phyloP scores from a whole-genome alignment of 2,888 invertebrate species.

The Plagodis pulveraria region DNA sequence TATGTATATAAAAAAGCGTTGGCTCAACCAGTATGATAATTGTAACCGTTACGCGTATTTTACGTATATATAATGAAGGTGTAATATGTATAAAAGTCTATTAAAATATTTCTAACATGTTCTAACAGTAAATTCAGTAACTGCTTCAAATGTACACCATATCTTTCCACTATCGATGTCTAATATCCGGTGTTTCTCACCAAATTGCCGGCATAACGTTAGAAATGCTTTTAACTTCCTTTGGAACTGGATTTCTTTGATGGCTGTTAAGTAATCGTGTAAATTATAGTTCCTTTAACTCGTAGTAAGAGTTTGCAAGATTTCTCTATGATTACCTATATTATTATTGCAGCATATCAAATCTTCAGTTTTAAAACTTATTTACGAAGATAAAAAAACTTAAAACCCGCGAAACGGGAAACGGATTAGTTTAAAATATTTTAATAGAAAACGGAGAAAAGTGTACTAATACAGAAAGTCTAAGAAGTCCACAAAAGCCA shows the following conservation, averaged over 20 bases:
- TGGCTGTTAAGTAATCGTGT: slow-evolving; percentile 45
- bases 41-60: not conserved
- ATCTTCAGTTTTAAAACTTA: too few relatives aligned
- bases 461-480: too few relatives aligned
- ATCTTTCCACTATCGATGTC: slow-evolving; percentile 34
- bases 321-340: slow-evolving; percentile 1
- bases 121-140: not conserved
- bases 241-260: slow-evolving; percentile 44
- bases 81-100: not conserved
- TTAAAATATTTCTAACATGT: not conserved
- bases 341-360: not conserved
- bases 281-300: slow-evolving; percentile 34
- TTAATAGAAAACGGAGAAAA: too few relatives aligned
- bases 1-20: too few relatives aligned
- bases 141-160: slow-evolving; percentile 11
- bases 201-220: slow-evolving; percentile 43
- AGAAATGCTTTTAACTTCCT: slow-evolving; percentile 51
- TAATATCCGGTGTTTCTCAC: slow-evolving; percentile 52
- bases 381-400: too few relatives aligned
- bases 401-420: too few relatives aligned
- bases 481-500: too few relatives aligned
- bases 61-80: not conserved
- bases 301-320: not conserved
- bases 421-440: too few relatives aligned
- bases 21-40: not conserved